These are phyloP conservation scores for Acrobasis repandana DNA, from an alignment of 2,888 invertebrate genomes.

Conservation along the genomic window DNA sequence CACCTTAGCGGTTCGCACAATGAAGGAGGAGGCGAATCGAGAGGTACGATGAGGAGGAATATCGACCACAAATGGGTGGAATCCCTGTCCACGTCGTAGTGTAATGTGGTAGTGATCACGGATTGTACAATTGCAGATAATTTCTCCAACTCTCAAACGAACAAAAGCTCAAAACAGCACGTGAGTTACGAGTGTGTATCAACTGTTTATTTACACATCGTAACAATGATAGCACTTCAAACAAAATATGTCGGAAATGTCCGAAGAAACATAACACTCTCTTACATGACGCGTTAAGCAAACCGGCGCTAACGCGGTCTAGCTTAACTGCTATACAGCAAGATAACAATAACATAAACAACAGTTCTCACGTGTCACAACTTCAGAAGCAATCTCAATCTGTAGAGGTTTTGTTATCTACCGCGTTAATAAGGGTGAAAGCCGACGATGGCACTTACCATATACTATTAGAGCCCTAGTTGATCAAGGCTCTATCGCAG, in stretches of 20 bases:
- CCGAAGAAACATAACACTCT: no score
- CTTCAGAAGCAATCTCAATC: not conserved
- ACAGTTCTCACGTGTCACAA: not conserved
- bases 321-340: not conserved
- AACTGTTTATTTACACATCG: slow-evolving; percentile 2
- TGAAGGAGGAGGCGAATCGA: no score
- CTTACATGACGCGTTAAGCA: no score
- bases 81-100: not conserved
- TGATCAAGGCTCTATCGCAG: slow-evolving; percentile 28
- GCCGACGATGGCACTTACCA: slow-evolving; percentile 25
- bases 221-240: not conserved
- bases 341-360: slow-evolving; percentile 1
- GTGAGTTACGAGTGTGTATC: slow-evolving; percentile 6
- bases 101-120: not conserved
- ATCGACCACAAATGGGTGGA: no score
- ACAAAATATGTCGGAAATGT: slow-evolving; percentile 3
- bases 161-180: not conserved
- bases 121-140: slow-evolving; percentile 2
- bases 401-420: slow-evolving; percentile 25
- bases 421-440: slow-evolving; percentile 24
- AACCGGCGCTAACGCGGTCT: no score
- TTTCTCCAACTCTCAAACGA: slow-evolving; percentile 8
- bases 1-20: no score
- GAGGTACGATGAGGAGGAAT: no score
- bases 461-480: slow-evolving; percentile 27